Evolutionary conservation across 2,888 invertebrate genomes (phyloP), one percentile per base, ranked within the genome.

Genomic region (Microctonus aethiopoides): DNA sequence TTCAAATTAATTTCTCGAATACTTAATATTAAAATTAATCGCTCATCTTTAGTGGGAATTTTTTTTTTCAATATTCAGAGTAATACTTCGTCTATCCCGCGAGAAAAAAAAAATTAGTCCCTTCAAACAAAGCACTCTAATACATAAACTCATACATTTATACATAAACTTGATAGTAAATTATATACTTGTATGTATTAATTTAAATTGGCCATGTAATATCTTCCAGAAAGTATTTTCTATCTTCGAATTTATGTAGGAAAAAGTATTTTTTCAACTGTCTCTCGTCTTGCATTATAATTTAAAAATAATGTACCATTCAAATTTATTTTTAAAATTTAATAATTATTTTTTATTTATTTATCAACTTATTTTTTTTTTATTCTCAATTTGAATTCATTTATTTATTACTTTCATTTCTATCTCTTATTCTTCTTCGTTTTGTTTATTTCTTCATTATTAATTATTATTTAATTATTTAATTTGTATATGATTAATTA

Each of bases 151-250:
- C 41, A 67, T 67, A 67, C 46, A 59, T 66, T 39, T 69, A 75
- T 68, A 68, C 26, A 67, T 46, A 71, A 62, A 10, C 22, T 64
- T 52, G n/a, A 54, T 20, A 16, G 67, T 51, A 16, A 16, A 46
- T 32, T 16, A 20, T 70, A 57, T 69, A 34, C 24, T 66, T 60
- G 59, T 68, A 67, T 63, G 52, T 34, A 72, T 74, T 59, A 67
- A 46, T 74, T 74, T 71, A 70, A 70, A 74, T 70, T 76, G 75
- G 75, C 75, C 75, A 74, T 73, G 73, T 74, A 75, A 74, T 77
- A 71, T 75, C 77, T 72, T 72, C 73, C 61, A 39, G 54, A 68
- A 64, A 73, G 74, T 71, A 72, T 67, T 64, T 67, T 67, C 65
- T 70, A 61, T 52, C 36, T 67, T 51, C 60, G 6, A 34, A 29